Evolutionary conservation across 2,888 invertebrate genomes (phyloP).

Genomic region (Tetragonisca angustula): DNA sequence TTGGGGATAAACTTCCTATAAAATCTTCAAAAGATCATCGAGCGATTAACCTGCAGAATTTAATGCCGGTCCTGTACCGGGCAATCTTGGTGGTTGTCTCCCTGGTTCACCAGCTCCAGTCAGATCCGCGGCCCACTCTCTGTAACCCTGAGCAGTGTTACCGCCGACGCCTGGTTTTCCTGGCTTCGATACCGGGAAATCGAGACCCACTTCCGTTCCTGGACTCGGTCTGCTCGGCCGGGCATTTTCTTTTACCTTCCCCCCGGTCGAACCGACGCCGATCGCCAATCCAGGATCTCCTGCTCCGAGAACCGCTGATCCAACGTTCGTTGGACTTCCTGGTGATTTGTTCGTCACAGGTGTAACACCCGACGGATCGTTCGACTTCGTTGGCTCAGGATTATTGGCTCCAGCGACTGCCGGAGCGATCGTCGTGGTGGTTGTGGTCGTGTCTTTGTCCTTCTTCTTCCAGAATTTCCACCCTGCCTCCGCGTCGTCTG

Average conservation of each 20-base stretch:
- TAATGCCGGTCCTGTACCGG: slow-evolving; percentile 71
- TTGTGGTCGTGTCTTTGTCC: slow-evolving; percentile 51
- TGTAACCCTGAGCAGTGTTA: slow-evolving; percentile 72
- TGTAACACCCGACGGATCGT: slow-evolving; percentile 32
- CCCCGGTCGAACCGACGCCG: slow-evolving; percentile 72
- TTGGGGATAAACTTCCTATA: not conserved
- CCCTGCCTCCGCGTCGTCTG: slow-evolving; percentile 74
- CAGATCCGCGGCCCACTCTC: slow-evolving; percentile 79
- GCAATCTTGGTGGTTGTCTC: slow-evolving; percentile 69
- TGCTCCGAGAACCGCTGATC: slow-evolving; percentile 71
- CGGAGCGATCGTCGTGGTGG: slow-evolving; percentile 56
- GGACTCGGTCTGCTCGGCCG: slow-evolving; percentile 75
- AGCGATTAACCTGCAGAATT: slow-evolving; percentile 32
- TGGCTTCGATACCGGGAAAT: slow-evolving; percentile 69
- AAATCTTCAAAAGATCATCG: not conserved
- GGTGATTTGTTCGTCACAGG: slow-evolving; percentile 44
- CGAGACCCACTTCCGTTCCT: slow-evolving; percentile 80
- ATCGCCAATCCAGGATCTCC: slow-evolving; percentile 76
- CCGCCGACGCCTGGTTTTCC: slow-evolving; percentile 70
- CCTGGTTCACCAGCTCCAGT: slow-evolving; percentile 77
- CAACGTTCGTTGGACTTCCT: slow-evolving; percentile 50
- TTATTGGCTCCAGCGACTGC: slow-evolving; percentile 10
- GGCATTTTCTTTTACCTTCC: slow-evolving; percentile 70
- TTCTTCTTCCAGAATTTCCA: slow-evolving; percentile 81
- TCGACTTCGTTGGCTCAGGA: slow-evolving; percentile 16